Evolutionary conservation across 2,888 invertebrate genomes (phyloP).

Genomic region (Nysson spinosus): DNA sequence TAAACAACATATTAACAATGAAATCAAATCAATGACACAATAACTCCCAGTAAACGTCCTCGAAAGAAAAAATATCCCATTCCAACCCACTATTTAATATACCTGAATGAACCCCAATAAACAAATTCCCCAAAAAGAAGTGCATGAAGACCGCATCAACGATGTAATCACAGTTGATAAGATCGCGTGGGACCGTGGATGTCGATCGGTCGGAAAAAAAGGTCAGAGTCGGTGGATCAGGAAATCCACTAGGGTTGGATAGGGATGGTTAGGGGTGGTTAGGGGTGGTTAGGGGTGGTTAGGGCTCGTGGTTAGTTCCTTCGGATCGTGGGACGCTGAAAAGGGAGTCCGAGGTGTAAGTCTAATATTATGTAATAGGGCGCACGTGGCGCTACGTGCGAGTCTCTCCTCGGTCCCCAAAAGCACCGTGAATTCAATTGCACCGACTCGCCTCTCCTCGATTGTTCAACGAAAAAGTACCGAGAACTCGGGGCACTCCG

Average conservation of each 20-base stretch:
- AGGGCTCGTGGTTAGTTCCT: not conserved
- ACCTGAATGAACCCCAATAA: too few species aligned
- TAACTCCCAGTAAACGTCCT: too few species aligned
- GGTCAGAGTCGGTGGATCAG: conserved; percentile 7
- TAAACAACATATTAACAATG: too few species aligned
- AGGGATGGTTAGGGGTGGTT: not conserved
- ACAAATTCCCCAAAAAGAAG: too few species aligned
- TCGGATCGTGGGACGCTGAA: conserved; percentile 3
- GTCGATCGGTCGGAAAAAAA: conserved; percentile 14
- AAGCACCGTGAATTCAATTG: conserved; percentile 48
- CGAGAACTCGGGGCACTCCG: conserved; percentile 16
- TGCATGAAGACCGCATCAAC: too few species aligned
- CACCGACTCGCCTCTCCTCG: conserved; percentile 10
- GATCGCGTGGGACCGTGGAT: conserved; percentile 49
- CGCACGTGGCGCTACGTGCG: conserved; percentile 53
- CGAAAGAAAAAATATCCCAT: too few species aligned
- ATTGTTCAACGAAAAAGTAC: conserved; percentile 33
- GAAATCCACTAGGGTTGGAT: not conserved
- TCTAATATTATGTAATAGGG: conserved; percentile 61
- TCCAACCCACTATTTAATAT: too few species aligned
- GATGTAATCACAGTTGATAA: conserved; percentile 58
- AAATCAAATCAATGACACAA: too few species aligned
- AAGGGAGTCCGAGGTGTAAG: conserved; percentile 40
- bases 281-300: conserved; percentile 16
- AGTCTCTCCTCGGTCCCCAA: conserved; percentile 30